phyloP scores from a whole-genome alignment of 1,140 invertebrate genomes.

The Neodiprion pinetum region DNA sequence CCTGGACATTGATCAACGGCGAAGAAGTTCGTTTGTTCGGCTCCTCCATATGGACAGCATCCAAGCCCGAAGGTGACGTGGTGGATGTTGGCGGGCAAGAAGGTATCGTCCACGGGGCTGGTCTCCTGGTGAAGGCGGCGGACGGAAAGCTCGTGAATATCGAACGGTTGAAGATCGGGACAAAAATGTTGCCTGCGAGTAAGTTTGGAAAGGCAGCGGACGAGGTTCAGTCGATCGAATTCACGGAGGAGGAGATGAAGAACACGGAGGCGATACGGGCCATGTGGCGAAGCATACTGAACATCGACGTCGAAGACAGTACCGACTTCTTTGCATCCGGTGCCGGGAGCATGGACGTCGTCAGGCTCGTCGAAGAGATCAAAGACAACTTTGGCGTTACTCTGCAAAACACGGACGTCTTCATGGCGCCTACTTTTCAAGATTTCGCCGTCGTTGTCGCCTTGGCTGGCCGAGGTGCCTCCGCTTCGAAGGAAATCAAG shows the following conservation, averaged over 20 bases:
- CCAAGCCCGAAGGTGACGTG: conserved; percentile 66
- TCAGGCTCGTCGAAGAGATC: conserved; percentile 90
- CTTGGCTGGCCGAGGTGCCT: conserved; percentile 69
- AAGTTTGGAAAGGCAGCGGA: conserved; percentile 77
- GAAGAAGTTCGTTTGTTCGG: conserved; percentile 81
- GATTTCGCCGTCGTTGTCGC: conserved; percentile 79
- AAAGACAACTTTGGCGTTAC: conserved; percentile 81
- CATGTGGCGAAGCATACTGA: conserved; percentile 89
- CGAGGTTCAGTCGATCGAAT: conserved; percentile 67
- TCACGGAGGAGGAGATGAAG: conserved; percentile 79
- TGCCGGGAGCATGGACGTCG: conserved; percentile 96
- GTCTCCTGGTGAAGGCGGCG: conserved; percentile 79
- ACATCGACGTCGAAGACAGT: conserved; percentile 74
- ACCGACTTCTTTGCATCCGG: conserved; percentile 92
- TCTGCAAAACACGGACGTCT: conserved; percentile 90
- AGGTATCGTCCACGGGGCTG: conserved; percentile 79
- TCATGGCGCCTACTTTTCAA: conserved; percentile 88
- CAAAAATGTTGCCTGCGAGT: conserved; percentile 83
- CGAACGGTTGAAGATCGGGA: conserved; percentile 74
- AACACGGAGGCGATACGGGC: conserved; percentile 67
- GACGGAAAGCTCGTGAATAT: conserved; percentile 83
- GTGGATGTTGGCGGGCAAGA: conserved; percentile 70
- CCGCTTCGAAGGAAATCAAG: conserved; percentile 61
- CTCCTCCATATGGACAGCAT: conserved; percentile 75
- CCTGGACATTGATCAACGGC: conserved; percentile 74